Evolutionary conservation across 1,140 invertebrate genomes (phyloP).

Genomic region (Drosophila hydei): DNA sequence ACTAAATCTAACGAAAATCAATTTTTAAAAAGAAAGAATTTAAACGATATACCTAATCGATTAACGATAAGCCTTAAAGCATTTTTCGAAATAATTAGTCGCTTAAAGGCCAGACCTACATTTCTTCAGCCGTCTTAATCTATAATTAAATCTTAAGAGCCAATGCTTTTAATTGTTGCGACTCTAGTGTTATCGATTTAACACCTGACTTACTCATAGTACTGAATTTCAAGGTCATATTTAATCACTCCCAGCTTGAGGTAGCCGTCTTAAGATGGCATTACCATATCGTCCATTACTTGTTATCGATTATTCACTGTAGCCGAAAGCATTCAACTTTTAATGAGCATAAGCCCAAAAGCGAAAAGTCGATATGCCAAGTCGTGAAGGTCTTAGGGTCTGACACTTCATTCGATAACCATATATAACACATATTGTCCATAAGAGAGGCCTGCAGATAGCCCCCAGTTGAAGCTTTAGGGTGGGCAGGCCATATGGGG

Average conservation of each 20-base stretch:
- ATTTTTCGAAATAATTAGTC: too few relatives aligned
- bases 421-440: constrained; percentile 3
- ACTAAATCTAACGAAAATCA: too few relatives aligned
- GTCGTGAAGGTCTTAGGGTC: constrained; percentile 13
- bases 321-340: constrained; percentile 1
- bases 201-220: neutral
- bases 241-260: neutral
- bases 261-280: neutral
- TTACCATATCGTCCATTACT: neutral
- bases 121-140: too few relatives aligned
- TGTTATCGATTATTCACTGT: constrained; percentile 2
- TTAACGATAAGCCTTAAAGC: too few relatives aligned
- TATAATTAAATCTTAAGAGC: too few relatives aligned
- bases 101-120: too few relatives aligned
- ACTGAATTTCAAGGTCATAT: neutral
- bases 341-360: constrained; percentile 7
- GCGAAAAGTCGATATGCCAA: neutral
- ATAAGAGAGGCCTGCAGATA: constrained; percentile 12
- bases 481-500: constrained; percentile 13
- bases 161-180: neutral
- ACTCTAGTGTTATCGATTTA: neutral
- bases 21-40: too few relatives aligned
- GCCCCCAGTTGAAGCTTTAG: neutral
- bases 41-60: too few relatives aligned
- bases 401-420: constrained; percentile 5